Conservation (phyloP, 2,113 vertebrate species). For the Columbina picui region DNA sequence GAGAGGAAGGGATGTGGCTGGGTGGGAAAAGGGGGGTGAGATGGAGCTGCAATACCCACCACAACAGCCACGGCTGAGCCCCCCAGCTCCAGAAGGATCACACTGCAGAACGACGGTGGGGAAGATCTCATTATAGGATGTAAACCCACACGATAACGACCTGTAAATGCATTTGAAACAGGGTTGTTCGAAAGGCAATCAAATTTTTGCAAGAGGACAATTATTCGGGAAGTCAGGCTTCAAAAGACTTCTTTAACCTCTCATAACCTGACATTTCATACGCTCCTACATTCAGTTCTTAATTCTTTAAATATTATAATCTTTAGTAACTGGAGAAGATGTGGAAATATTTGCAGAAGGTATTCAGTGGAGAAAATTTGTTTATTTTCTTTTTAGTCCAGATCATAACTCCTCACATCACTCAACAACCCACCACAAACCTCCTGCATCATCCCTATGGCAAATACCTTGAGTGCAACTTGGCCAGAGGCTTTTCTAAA, state of each 20-base stretch:
- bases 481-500: background rate
- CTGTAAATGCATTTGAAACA: background rate
- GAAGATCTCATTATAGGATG: background rate
- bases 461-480: background rate
- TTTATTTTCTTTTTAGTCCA: background rate
- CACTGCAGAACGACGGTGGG: rapidly evolving
- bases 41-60: background rate
- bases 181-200: background rate
- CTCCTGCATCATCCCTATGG: background rate
- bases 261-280: background rate
- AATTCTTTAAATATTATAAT: background rate
- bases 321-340: background rate
- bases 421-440: background rate
- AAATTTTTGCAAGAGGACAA: background rate
- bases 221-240: background rate
- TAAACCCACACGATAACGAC: rapidly evolving
- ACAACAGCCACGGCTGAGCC: background rate
- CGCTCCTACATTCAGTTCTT: background rate
- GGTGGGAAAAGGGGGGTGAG: background rate
- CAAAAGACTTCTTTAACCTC: background rate
- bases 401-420: background rate
- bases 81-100: rapidly evolving
- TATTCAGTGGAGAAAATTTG: background rate
- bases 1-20: background rate
- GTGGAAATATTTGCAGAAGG: background rate